phyloP scores from a whole-genome alignment of 1,140 invertebrate genomes.

The Lasaia peninsularis region DNA sequence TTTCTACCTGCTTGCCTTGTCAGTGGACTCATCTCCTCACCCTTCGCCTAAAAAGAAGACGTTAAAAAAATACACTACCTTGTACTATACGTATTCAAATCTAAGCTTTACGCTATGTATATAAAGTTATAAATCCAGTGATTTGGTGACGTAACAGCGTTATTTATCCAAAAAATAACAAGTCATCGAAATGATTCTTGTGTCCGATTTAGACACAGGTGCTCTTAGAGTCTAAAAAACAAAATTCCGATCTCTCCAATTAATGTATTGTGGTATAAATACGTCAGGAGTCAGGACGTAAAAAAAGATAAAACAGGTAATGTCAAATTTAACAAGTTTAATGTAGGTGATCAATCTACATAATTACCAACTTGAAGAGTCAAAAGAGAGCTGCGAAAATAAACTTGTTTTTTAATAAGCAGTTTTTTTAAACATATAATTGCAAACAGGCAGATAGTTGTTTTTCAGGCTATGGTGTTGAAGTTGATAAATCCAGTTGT shows the following conservation, averaged over 20 bases:
- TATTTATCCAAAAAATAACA: slow-evolving; percentile 63
- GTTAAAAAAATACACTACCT: slow-evolving; percentile 38
- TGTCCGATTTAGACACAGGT: slow-evolving; percentile 56
- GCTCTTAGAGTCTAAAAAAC: slow-evolving; percentile 34
- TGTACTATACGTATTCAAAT: not conserved
- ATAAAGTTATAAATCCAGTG: slow-evolving; percentile 12
- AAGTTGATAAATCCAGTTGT: too few relatives aligned
- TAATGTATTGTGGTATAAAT: slow-evolving; percentile 60
- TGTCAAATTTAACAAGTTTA: not conserved
- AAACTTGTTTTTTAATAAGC: too few relatives aligned
- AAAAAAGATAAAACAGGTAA: not conserved
- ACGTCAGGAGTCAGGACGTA: slow-evolving; percentile 19
- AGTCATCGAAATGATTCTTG: slow-evolving; percentile 63
- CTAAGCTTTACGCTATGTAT: not conserved
- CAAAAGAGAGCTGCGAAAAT: not conserved
- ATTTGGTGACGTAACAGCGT: slow-evolving; percentile 18
- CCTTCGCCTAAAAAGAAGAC: slow-evolving; percentile 48
- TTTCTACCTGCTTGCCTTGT: slow-evolving; percentile 60
- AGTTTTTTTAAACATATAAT: too few relatives aligned
- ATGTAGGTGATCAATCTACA: not conserved
- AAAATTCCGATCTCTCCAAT: slow-evolving; percentile 51
- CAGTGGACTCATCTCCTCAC: slow-evolving; percentile 57
- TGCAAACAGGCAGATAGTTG: too few relatives aligned
- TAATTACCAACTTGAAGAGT: not conserved
- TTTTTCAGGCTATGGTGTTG: too few relatives aligned